Conservation (phyloP, 1,140 invertebrate genomes). For the Caerostris darwini region DNA sequence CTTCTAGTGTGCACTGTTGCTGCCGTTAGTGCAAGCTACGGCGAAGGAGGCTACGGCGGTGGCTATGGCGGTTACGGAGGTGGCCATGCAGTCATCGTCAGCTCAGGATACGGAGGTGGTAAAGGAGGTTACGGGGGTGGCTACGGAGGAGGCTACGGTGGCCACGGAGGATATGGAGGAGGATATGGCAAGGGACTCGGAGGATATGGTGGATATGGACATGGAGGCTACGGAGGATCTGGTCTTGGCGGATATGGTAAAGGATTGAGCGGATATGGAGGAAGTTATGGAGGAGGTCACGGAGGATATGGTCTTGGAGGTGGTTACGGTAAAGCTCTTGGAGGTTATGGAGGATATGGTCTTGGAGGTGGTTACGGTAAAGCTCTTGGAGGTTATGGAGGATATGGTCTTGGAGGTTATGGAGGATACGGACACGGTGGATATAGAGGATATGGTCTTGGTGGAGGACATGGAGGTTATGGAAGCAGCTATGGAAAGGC, state of each 20-base stretch:
- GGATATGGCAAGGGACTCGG: slow-evolving; percentile 27
- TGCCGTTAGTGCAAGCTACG: background rate
- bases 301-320: background rate
- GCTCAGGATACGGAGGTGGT: background rate
- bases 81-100: background rate
- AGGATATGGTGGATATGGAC: slow-evolving; percentile 12
- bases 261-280: background rate
- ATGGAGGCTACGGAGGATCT: background rate
- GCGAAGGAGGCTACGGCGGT: background rate
- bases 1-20: background rate
- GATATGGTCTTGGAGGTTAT: background rate
- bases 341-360: background rate
- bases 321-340: background rate
- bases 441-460: background rate
- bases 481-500: background rate
- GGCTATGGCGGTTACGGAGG: background rate
- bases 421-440: slow-evolving; percentile 19
- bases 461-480: background rate
- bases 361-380: background rate
- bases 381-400: background rate
- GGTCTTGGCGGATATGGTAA: background rate
- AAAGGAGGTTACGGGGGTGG: slow-evolving; percentile 9
- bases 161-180: background rate
- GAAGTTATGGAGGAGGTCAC: background rate
- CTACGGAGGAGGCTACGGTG: background rate